These are phyloP conservation scores for Cryptotermes secundus DNA, from an alignment of 1,140 invertebrate species.

Conservation along the genomic window DNA sequence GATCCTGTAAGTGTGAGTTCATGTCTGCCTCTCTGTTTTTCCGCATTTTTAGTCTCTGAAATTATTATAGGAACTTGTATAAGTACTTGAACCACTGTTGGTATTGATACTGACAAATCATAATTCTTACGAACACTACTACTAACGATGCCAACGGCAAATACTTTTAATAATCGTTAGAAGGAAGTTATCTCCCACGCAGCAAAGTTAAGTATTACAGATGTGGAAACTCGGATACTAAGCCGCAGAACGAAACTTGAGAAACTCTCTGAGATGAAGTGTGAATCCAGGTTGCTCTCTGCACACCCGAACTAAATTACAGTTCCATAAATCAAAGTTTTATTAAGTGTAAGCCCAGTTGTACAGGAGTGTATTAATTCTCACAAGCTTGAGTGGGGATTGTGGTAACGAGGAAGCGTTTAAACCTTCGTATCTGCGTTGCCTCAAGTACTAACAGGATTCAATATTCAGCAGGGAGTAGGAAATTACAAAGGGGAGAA, in stretches of 20 bases:
- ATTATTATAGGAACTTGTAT: too few relatives aligned
- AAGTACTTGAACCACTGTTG: too few relatives aligned
- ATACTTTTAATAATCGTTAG: too few relatives aligned
- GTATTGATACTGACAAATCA: too few relatives aligned
- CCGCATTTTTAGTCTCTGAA: too few relatives aligned
- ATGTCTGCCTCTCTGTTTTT: too few relatives aligned
- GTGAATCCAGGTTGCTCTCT: neutral
- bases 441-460: neutral
- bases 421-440: neutral
- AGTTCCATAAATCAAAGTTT: constrained; percentile 14
- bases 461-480: neutral
- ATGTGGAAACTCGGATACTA: neutral
- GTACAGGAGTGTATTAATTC: neutral
- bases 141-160: too few relatives aligned
- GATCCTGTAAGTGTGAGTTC: neutral
- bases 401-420: neutral
- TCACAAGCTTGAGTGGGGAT: neutral
- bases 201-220: too few relatives aligned
- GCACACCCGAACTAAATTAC: neutral
- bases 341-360: neutral
- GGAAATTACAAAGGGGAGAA: neutral
- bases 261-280: neutral
- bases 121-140: too few relatives aligned
- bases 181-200: too few relatives aligned
- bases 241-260: neutral